Conservation (phyloP, 2,113 vertebrate species). For the Grammomys surdaster region DNA sequence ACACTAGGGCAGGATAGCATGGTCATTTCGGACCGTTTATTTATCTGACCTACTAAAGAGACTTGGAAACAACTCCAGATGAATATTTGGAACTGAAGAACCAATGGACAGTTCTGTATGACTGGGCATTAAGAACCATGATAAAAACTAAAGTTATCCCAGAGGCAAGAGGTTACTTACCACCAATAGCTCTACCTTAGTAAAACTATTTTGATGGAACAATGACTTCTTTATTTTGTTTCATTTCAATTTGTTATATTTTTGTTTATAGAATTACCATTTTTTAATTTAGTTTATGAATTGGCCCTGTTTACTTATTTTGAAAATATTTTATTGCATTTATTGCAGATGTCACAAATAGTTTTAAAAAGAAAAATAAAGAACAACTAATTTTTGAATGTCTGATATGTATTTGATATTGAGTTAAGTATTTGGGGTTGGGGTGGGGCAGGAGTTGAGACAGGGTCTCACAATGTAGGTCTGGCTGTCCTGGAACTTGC, state of each 20-base stretch:
- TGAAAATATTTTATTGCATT: background rate
- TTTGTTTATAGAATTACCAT: slow-evolving; percentile 15
- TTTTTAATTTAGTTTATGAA: slow-evolving; percentile 16
- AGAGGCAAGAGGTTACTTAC: background rate
- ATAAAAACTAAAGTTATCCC: background rate
- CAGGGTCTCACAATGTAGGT: background rate
- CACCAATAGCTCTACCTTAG: background rate
- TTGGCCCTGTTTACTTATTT: background rate
- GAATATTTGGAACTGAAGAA: background rate
- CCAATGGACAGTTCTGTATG: background rate
- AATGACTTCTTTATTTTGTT: background rate
- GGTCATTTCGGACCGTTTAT: background rate
- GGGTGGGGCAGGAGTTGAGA: background rate
- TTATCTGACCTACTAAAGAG: background rate
- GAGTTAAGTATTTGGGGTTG: background rate
- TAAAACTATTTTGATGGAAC: background rate
- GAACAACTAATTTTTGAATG: background rate
- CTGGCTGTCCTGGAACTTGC: background rate
- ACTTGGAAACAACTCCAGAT: background rate
- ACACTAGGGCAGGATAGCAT: too few species aligned
- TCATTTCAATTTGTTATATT: background rate
- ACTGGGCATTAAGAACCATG: background rate
- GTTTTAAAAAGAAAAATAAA: background rate
- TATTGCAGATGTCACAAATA: background rate
- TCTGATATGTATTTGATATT: background rate